Evolutionary conservation across 2,797 vertebrate genomes (phyloP), one percentile per base, ranked within the genome.

Genomic region (Hoplostethus atlanticus): DNA sequence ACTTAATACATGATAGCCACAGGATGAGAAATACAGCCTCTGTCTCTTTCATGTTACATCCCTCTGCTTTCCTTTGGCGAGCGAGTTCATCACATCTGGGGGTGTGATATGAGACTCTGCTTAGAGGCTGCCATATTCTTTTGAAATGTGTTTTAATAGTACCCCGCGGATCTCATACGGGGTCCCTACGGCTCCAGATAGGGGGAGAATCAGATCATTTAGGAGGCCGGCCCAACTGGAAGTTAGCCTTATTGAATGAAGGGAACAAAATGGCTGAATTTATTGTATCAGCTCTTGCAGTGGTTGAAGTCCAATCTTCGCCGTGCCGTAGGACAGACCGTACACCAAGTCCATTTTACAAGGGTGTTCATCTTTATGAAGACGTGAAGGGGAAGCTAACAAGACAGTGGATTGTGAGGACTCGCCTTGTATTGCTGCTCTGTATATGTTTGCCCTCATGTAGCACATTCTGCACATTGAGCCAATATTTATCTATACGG

Each of bases 1-100:
- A 83, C 81, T 6, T 75, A 81, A 89, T 83, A 85, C 66, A 44
- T 25, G n/a, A 60, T 71, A 77, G 80, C 83, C 81, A 88, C 83
- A 76, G 81, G 88, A 88, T 38, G 17, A 78, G 64, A 76, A 81
- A 77, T 60, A 46, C 42, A 73, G 63, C 64, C 64, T 48, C 60
- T 73, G 59, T 62, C 64, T 68, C 71, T 87, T 88, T 90, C 69
- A 79, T 85, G 76, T 87, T 73, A 50, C 65, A 81, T 78, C 67
- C 53, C 53, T 54, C 38, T 59, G 38, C 62, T 76, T 75, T 85
- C 50, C 68, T 82, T 86, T 77, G 38, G 64, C 1, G 5, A 52
- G 53, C 53, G 60, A 58, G 13, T 46, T 58, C 74, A 90, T 90
- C 81, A 72, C 69, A 72, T 89, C 84, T 81, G 73, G 57, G 71